Base-by-base conservation (phyloP, 2,797 vertebrate genomes). In the Podarcis siculus region DNA sequence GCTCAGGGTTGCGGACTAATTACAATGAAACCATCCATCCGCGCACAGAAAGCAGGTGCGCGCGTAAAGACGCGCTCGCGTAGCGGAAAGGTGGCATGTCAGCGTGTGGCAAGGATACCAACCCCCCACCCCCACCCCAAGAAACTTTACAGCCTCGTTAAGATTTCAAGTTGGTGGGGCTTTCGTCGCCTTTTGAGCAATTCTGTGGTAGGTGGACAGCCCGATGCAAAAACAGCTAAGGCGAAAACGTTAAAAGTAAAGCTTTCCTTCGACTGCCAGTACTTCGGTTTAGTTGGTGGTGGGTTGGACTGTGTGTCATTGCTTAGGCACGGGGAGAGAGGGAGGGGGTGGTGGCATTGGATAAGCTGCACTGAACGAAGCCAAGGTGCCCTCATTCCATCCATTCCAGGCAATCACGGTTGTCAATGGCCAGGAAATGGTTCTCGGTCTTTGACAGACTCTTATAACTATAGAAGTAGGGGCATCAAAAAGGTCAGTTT, bases 361-460 rank as follows among this genome's bases (percentile, higher is more conserved):
- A 8, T 35, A 49, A 49, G n/a, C 17, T 32, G 8, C 32, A 30
- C 23, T 5, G 32, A 17, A 19, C 72, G 69, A 86, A 89, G 81
- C 71, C 64, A 80, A 75, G 2, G 2, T 89, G 84, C 49, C 86
- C 61, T 42, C 75, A 30, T 67, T 64, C 67, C 85, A 66, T 79
- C 69, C 69, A n/a, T 71, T 71, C n/a, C 85, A 71, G 86, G 79
- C 88, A 61, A 12, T 83, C 45, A 10, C 23, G 9, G 12, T 32
- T 25, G 61, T 1, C 55, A 80, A 64, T 88, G 64, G 49, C 42
- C 77, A 86, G 76, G 79, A 81, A 88, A 66, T 85, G 19, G 37
- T 37, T 23, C 58, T 39, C 75, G 35, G 58, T 49, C 78, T 90
- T 84, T 82, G 66, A 81, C 79, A 79, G 64, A 77, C 17, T 72